Conservation (phyloP, 2,888 invertebrate genomes). For the Marronus borbonicus region DNA sequence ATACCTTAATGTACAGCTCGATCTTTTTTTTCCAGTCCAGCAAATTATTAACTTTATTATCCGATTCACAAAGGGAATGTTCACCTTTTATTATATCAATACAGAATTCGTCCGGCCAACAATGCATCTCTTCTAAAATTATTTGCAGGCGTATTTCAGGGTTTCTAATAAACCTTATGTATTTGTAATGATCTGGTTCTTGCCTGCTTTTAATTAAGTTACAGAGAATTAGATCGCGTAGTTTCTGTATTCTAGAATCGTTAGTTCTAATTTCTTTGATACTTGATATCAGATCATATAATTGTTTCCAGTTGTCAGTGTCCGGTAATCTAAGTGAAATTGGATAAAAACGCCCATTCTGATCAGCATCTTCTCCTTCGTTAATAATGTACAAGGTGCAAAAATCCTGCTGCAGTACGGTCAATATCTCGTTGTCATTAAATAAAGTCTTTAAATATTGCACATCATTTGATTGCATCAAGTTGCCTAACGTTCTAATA, state of each 20-base stretch:
- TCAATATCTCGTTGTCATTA: constrained; percentile 74
- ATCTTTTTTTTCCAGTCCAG: constrained; percentile 76
- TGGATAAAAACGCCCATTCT: constrained; percentile 22
- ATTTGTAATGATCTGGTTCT: constrained; percentile 71
- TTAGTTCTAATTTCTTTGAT: constrained; percentile 72
- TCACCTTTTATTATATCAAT: constrained; percentile 72
- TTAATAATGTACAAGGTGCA: constrained; percentile 35
- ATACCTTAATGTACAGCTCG: constrained; percentile 77
- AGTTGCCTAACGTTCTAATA: constrained; percentile 76
- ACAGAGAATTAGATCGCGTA: constrained; percentile 76
- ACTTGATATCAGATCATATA: constrained; percentile 72
- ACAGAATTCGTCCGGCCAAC: constrained; percentile 75
- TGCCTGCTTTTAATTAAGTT: constrained; percentile 74
- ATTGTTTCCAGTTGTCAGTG: constrained; percentile 66
- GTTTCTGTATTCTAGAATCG: constrained; percentile 71
- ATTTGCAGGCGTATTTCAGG: constrained; percentile 72
- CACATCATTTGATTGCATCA: constrained; percentile 74
- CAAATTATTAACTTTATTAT: constrained; percentile 66
- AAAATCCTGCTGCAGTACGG: constrained; percentile 75
- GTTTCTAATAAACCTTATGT: constrained; percentile 73
- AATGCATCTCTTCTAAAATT: constrained; percentile 73
- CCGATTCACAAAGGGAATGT: constrained; percentile 69
- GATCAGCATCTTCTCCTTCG: neutral
- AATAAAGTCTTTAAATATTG: constrained; percentile 73
- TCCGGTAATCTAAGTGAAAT: constrained; percentile 51